Percentiles rank a stretch among this genome's conserved stretches.
Conservation (phyloP, 2,888 invertebrate species). For the Drosophila anceps region DNA sequence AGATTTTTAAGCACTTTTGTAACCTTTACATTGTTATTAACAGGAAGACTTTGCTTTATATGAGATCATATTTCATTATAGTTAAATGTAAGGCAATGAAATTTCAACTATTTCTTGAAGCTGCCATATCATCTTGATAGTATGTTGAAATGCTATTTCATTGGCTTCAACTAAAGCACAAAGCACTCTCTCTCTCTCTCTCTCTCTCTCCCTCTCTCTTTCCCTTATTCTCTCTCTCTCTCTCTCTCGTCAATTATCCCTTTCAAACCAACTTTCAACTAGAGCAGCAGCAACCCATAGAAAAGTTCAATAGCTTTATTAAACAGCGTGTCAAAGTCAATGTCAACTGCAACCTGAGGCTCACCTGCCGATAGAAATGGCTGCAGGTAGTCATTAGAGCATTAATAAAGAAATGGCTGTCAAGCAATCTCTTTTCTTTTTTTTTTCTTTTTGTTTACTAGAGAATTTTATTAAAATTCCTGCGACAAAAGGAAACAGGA, state of each 20-base stretch:
- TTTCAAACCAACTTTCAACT: no score
- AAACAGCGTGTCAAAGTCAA: slow-evolving; percentile 10
- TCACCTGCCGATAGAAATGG: slow-evolving; percentile 4
- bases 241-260: neutral
- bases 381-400: slow-evolving; percentile 10
- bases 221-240: no score
- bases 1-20: neutral
- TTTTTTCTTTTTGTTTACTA: no score
- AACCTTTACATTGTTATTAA: neutral
- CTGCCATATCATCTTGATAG: no score
- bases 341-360: neutral
- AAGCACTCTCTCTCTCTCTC: neutral
- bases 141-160: neutral
- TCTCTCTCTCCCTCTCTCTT: no score
- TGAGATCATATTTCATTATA: slow-evolving; percentile 1
- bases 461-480: slow-evolving; percentile 52
- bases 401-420: slow-evolving; percentile 14
- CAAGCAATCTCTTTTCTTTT: slow-evolving; percentile 10
- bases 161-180: neutral
- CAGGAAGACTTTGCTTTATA: neutral
- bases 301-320: neutral
- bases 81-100: neutral
- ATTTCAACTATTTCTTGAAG: neutral
- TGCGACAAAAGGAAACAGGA: slow-evolving; percentile 8
- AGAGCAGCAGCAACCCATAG: neutral